A percentile compares a stretch with the other conserved stretches of the same genome.
phyloP scores from a whole-genome alignment of 2,888 invertebrate species.

The Melanophora roralis region DNA sequence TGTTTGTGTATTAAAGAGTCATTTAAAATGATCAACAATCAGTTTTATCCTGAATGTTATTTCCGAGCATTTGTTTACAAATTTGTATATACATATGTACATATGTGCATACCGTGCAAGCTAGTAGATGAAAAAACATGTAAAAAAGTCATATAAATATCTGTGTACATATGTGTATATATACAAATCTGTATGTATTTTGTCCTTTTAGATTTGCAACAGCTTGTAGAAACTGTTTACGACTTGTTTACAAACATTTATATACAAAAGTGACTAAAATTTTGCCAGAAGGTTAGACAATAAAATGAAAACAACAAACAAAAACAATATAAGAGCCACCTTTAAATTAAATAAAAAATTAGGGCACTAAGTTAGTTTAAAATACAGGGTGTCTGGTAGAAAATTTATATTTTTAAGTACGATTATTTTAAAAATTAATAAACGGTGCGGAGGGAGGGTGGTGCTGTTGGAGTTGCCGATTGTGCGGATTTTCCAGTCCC shows the following conservation, averaged over 20 bases:
- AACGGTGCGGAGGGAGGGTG: no score
- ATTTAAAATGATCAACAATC: constrained; percentile 54
- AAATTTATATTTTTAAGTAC: no score
- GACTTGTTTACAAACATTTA: constrained; percentile 52
- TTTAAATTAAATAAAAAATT: background rate
- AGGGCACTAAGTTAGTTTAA: no score
- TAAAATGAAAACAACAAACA: background rate
- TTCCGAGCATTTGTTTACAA: background rate
- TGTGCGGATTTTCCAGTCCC: no score
- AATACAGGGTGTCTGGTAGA: no score
- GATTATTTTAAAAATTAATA: no score
- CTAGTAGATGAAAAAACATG: background rate
- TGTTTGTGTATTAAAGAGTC: constrained; percentile 46
- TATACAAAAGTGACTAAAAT: constrained; percentile 31
- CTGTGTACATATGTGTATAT: background rate
- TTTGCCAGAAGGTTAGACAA: constrained; percentile 49
- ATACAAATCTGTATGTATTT: background rate
- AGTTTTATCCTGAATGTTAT: constrained; percentile 6
- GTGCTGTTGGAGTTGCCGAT: no score
- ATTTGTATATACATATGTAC: no score
- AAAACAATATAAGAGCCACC: background rate
- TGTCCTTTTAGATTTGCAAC: constrained; percentile 47
- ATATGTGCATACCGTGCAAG: background rate
- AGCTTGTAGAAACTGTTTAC: constrained; percentile 56
- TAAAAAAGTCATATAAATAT: background rate